Evolutionary conservation across 2,888 invertebrate genomes (phyloP).

Genomic region (Crematogaster levior): DNA sequence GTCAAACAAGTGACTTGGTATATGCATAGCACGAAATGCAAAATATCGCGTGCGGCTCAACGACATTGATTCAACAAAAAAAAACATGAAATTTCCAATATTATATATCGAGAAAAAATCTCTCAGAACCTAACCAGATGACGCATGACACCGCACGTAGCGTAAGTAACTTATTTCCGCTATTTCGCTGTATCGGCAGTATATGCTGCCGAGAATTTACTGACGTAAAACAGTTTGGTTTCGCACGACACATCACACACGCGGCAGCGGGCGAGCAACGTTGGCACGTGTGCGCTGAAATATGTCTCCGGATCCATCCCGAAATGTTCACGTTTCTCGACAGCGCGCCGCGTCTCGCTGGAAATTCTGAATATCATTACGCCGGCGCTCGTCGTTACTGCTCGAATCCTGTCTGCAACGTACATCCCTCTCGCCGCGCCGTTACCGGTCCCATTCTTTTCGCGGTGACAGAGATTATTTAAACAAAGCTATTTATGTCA

Average conservation of each 20-base stretch:
- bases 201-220: slow-evolving; percentile 58
- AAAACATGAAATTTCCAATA: not conserved
- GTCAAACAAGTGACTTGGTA: not conserved
- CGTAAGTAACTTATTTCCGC: slow-evolving; percentile 54
- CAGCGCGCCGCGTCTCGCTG: slow-evolving; percentile 22
- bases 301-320: slow-evolving; percentile 48
- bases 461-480: slow-evolving; percentile 33
- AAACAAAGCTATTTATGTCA: slow-evolving; percentile 47
- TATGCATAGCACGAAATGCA: not conserved
- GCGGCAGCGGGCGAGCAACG: slow-evolving; percentile 37
- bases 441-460: not conserved
- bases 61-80: not conserved
- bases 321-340: slow-evolving; percentile 38
- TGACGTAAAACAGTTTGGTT: slow-evolving; percentile 60
- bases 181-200: slow-evolving; percentile 60
- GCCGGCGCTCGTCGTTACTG: slow-evolving; percentile 16
- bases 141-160: slow-evolving; percentile 52
- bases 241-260: slow-evolving; percentile 49
- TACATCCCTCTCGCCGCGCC: not conserved
- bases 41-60: not conserved
- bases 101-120: not conserved
- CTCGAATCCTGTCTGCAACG: not conserved
- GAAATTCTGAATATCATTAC: slow-evolving; percentile 52
- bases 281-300: slow-evolving; percentile 50
- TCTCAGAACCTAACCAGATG: not conserved